phyloP scores from a whole-genome alignment of 2,113 vertebrate genomes.

The Myiopsitta monachus region DNA sequence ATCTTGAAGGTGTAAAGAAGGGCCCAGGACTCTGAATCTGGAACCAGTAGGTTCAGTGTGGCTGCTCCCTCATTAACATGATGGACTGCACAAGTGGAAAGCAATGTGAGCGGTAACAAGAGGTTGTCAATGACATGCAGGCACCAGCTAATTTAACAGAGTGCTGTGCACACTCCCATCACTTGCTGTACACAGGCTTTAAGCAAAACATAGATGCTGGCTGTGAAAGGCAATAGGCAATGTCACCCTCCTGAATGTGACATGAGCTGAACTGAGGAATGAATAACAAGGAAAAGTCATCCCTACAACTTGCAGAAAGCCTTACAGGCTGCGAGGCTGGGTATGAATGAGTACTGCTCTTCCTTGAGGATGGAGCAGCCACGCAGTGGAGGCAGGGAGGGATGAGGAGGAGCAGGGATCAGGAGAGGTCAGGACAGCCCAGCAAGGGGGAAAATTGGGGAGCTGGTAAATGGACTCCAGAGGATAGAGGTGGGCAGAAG shows the following conservation, averaged over 20 bases:
- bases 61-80: neutral
- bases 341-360: neutral
- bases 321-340: neutral
- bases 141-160: neutral
- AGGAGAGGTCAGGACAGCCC: neutral
- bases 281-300: neutral
- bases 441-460: neutral
- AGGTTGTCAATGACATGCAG: neutral
- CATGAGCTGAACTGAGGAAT: neutral
- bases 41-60: neutral
- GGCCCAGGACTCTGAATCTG: neutral
- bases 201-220: neutral
- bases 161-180: neutral
- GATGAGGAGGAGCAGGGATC: neutral
- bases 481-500: neutral
- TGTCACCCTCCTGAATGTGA: neutral
- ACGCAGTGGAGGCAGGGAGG: rapidly evolving
- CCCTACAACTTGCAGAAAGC: neutral
- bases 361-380: neutral
- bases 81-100: neutral
- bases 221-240: neutral
- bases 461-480: neutral
- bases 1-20: neutral
- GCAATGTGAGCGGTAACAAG: neutral
- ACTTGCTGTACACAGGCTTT: neutral